Evolutionary conservation across 2,888 invertebrate genomes (phyloP), one percentile per base, ranked within the genome.

Genomic region (Trachelus tabidus): DNA sequence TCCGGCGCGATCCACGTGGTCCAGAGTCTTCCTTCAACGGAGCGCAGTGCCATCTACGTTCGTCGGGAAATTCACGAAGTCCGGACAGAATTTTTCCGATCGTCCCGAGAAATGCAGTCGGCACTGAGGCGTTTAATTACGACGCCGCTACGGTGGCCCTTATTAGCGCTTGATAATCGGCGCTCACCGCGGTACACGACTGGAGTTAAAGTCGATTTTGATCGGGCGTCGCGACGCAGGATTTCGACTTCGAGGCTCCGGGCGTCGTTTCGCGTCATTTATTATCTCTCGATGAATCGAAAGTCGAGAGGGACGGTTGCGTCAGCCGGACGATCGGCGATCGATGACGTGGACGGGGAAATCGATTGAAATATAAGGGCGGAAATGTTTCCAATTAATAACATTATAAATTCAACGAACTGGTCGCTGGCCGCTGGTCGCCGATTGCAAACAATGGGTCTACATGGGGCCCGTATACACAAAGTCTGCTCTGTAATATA

Each of bases 331-430:
- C 71, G 71, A 69, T 69, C 31, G 69, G 23, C 12, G 35, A 33
- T 76, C 35, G 9, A 30, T 71, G 69, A 35, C 73, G 77, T 31
- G 56, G 15, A 56, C 68, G 34, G n/a, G 56, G 69, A 35, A 75
- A 75, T 33, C 81, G 84, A 88, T 88, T 85, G 87, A 88, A 89
- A 88, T 87, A 88, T 85, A 87, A 87, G 86, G 86, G 87, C 87
- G 87, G 87, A 89, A 87, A 87, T 81, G 83, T 81, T 81, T 83
- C 83, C 88, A 88, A 89, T 90, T 89, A 89, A 90, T 89, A 87
- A 87, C 84, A 84, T 87, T 87, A 87, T 88, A 87, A 89, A 89
- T 89, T 88, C 85, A 85, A 73, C 2, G 23, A 56, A 56, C 56
- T 56, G 56, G 56, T 56, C 56, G 56, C 76, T 75, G 79, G 76